A percentile compares a stretch with the other conserved stretches of the same genome.
These are phyloP conservation scores for Hystrix brachyura DNA, from an alignment of 2,113 vertebrate genomes.

Conservation along the genomic window DNA sequence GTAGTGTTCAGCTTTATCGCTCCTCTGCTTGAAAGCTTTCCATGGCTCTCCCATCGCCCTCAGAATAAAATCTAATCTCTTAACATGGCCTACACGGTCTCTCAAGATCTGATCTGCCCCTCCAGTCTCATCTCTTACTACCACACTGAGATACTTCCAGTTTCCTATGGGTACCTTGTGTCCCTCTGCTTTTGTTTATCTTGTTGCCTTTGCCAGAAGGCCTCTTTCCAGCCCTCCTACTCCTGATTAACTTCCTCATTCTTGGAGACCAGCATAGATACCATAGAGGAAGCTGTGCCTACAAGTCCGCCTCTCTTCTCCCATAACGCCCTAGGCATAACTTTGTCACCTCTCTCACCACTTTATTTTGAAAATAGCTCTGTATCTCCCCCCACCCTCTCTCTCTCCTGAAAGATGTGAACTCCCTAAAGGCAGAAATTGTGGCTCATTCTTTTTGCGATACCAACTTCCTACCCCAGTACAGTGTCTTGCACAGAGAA, in stretches of 20 bases:
- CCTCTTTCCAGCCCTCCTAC: background rate
- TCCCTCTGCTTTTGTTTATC: background rate
- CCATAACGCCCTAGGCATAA: background rate
- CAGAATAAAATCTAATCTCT: constrained; percentile 57
- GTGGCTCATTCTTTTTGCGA: constrained; percentile 30
- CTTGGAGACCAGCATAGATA: background rate
- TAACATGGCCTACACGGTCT: background rate
- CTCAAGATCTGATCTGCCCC: background rate
- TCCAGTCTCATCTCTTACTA: background rate
- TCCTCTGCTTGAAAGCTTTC: constrained; percentile 12
- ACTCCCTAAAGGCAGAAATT: constrained; percentile 39
- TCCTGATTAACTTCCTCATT: background rate
- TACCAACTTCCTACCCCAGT: background rate
- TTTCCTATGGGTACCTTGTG: background rate
- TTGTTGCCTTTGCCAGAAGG: background rate
- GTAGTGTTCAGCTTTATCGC: background rate
- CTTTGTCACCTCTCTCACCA: background rate
- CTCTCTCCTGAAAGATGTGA: constrained; percentile 6
- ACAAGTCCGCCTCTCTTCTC: background rate
- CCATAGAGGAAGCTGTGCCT: background rate
- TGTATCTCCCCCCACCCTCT: background rate
- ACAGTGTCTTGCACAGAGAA: background rate
- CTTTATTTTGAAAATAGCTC: constrained; percentile 50
- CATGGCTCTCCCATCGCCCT: background rate
- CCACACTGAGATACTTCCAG: background rate